Evolutionary conservation across 2,797 vertebrate genomes (phyloP).

Genomic region (Micromesistius poutassou): DNA sequence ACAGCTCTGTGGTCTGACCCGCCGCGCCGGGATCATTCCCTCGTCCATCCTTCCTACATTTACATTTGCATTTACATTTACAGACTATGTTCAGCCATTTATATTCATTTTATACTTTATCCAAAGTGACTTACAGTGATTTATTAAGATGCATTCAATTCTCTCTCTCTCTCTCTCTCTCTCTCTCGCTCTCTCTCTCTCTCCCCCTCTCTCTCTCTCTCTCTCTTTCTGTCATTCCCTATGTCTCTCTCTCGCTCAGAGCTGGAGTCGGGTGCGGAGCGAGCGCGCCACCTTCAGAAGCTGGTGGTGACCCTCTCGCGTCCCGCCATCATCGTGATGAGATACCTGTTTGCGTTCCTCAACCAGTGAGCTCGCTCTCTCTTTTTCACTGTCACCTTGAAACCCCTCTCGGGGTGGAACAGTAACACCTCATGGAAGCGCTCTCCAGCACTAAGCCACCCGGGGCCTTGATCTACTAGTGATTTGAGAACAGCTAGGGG

Average conservation of each 20-base stretch:
- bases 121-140: neutral
- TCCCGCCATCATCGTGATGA: slow-evolving; percentile 92
- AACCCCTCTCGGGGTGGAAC: neutral
- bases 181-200: neutral
- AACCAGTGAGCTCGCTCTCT: slow-evolving; percentile 85
- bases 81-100: neutral
- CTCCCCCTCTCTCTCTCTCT: neutral
- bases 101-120: neutral
- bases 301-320: slow-evolving; percentile 87
- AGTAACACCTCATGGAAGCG: neutral
- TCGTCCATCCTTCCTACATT: neutral
- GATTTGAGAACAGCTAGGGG: too few relatives aligned
- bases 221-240: neutral
- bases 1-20: neutral
- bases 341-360: slow-evolving; percentile 98
- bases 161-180: too few relatives aligned
- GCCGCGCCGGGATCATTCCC: neutral
- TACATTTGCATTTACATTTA: too few relatives aligned
- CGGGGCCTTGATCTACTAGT: too few relatives aligned
- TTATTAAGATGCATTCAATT: neutral
- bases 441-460: too few relatives aligned
- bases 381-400: neutral
- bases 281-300: slow-evolving; percentile 93
- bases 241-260: slow-evolving; percentile 65
- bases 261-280: slow-evolving; percentile 83